A percentile compares a stretch with the other conserved stretches of the same genome.
Conservation (phyloP, 2,888 invertebrate genomes). For the Melanophora roralis region DNA sequence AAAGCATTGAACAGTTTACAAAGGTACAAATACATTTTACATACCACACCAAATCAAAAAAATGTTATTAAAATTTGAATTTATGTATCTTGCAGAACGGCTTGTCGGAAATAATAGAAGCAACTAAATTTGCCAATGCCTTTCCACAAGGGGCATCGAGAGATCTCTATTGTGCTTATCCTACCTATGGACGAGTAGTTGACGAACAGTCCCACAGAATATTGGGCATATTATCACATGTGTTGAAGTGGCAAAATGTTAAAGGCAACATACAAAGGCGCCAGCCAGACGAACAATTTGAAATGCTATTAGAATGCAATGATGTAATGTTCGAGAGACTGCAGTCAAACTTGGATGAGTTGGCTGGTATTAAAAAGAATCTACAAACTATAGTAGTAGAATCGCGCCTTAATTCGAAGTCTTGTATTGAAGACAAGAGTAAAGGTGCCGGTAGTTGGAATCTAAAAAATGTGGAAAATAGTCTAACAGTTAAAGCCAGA, state of each 20-base stretch:
- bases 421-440: constrained; percentile 4
- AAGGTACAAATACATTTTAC: constrained; percentile 65
- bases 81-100: too few species aligned
- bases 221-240: constrained; percentile 80
- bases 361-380: constrained; percentile 80
- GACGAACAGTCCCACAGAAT: constrained; percentile 82
- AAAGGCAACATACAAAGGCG: constrained; percentile 79
- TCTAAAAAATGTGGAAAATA: constrained; percentile 65
- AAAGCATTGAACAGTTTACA: constrained; percentile 69
- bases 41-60: background rate
- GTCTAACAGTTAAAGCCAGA: constrained; percentile 67
- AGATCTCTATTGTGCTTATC: constrained; percentile 86
- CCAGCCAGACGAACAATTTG: constrained; percentile 83
- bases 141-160: constrained; percentile 85
- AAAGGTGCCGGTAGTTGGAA: constrained; percentile 81
- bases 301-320: constrained; percentile 88
- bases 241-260: constrained; percentile 79
- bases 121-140: constrained; percentile 84
- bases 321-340: constrained; percentile 89
- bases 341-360: constrained; percentile 84
- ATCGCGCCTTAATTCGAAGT: constrained; percentile 69
- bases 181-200: constrained; percentile 84
- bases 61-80: too few species aligned
- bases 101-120: constrained; percentile 81
- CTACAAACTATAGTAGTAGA: constrained; percentile 78